Conservation (phyloP, 2,888 invertebrate species). For the Amphimallon solstitiale region DNA sequence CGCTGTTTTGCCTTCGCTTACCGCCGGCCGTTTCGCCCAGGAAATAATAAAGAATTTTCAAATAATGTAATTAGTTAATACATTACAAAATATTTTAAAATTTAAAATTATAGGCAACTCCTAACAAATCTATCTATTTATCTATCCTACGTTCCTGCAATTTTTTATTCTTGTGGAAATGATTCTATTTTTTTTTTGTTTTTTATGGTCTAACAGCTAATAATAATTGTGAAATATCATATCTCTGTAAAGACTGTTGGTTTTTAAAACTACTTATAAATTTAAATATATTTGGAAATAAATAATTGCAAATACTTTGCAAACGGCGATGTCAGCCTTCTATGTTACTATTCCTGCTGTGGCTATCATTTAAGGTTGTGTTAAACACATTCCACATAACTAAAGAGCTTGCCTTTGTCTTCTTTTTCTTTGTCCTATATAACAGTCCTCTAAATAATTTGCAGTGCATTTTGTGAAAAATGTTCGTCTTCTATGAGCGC, state of each 20-base stretch:
- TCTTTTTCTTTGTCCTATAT: constrained; percentile 22
- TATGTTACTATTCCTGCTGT: constrained; percentile 14
- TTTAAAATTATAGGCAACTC: constrained; percentile 11
- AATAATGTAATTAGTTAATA: constrained; percentile 13
- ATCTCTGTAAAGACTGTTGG: constrained; percentile 10
- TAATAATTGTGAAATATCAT: constrained; percentile 26
- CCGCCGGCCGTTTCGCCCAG: not conserved
- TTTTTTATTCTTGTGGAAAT: constrained; percentile 10
- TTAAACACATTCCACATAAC: constrained; percentile 19
- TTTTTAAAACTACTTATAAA: constrained; percentile 11
- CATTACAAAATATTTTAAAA: constrained; percentile 13
- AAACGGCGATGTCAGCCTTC: constrained; percentile 22
- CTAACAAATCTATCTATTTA: constrained; percentile 4
- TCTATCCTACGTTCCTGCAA: constrained; percentile 14
- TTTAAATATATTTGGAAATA: constrained; percentile 21
- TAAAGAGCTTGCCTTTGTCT: constrained; percentile 20
- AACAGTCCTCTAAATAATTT: constrained; percentile 8
- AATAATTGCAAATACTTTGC: constrained; percentile 7
- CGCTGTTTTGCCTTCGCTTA: too few relatives aligned
- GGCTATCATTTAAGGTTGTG: constrained; percentile 21
- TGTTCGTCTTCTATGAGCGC: constrained; percentile 27
- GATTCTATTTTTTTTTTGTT: constrained; percentile 3
- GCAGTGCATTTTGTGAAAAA: constrained; percentile 25
- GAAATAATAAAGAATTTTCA: not conserved
- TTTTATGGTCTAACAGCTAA: constrained; percentile 11